These are phyloP conservation scores for Iphiclides podalirius DNA, from an alignment of 2,888 invertebrate species.

Conservation along the genomic window DNA sequence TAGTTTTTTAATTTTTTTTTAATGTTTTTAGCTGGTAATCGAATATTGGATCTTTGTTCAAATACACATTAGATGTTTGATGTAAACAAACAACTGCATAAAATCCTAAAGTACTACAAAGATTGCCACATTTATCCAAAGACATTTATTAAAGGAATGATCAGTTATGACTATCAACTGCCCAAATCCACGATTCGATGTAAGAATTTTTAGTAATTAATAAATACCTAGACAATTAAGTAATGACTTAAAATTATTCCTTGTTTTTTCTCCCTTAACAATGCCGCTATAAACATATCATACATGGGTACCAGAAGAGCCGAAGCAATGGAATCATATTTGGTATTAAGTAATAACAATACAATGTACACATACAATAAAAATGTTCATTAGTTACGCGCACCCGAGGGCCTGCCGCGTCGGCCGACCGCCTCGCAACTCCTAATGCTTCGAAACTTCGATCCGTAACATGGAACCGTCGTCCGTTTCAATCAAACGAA, in stretches of 20 bases:
- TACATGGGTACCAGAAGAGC: constrained; percentile 20
- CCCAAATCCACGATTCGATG: constrained; percentile 16
- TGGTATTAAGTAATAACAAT: constrained; percentile 21
- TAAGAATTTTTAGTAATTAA: constrained; percentile 19
- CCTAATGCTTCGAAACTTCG: neutral
- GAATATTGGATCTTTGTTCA: too few relatives aligned
- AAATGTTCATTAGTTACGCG: neutral
- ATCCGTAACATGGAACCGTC: neutral
- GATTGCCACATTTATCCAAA: constrained; percentile 1
- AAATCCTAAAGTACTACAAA: too few relatives aligned
- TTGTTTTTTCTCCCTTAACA: constrained; percentile 34
- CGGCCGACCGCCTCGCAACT: neutral
- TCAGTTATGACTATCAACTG: constrained; percentile 1
- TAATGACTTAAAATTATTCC: constrained; percentile 41
- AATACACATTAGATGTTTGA: too few relatives aligned
- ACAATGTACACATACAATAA: neutral
- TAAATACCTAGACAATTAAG: constrained; percentile 27
- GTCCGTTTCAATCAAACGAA: neutral
- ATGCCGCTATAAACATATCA: constrained; percentile 18
- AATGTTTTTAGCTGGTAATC: too few relatives aligned
- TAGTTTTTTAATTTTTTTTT: too few relatives aligned
- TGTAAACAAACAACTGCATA: too few relatives aligned
- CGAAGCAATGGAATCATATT: constrained; percentile 22
- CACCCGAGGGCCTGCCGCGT: neutral
- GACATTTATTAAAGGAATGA: constrained; percentile 24